A percentile compares a stretch with the other conserved stretches of the same genome.
Evolutionary conservation across 2,113 vertebrate genomes (phyloP).

Genomic region (Siniperca chuatsi): DNA sequence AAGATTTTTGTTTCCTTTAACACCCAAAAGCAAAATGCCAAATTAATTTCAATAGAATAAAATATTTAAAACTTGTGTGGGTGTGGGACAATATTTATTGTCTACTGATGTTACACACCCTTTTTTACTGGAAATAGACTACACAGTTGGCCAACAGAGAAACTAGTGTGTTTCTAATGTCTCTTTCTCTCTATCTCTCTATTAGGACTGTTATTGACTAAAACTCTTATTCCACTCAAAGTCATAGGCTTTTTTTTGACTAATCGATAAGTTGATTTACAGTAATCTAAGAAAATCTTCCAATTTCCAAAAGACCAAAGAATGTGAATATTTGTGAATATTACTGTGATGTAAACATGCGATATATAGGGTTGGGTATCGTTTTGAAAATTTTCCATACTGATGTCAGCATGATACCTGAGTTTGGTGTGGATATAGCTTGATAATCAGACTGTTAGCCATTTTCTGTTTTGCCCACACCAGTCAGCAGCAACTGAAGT

Average conservation of each 20-base stretch:
- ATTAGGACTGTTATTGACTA: too few relatives aligned
- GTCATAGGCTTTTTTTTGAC: not conserved
- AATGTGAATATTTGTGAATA: not conserved
- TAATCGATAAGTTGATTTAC: not conserved
- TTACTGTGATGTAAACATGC: not conserved
- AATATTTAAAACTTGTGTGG: not conserved
- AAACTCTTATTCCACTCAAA: not conserved
- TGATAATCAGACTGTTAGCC: not conserved
- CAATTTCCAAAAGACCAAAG: not conserved
- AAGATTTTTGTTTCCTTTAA: not conserved
- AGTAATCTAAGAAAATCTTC: not conserved
- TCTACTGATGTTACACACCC: not conserved
- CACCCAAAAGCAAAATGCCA: not conserved
- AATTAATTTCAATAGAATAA: not conserved
- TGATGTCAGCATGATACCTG: not conserved
- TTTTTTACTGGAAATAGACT: conserved; percentile 12
- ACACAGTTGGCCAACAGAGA: not conserved
- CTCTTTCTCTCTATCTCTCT: not conserved
- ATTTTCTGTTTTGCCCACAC: too few relatives aligned
- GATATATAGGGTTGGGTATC: not conserved
- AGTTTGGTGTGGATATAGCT: not conserved
- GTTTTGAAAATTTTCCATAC: not conserved
- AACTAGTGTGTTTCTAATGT: not conserved
- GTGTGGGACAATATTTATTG: not conserved
- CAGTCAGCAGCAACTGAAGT: not conserved